These are phyloP conservation scores for Chiloscyllium plagiosum DNA, from an alignment of 2,113 vertebrate species.

Conservation along the genomic window DNA sequence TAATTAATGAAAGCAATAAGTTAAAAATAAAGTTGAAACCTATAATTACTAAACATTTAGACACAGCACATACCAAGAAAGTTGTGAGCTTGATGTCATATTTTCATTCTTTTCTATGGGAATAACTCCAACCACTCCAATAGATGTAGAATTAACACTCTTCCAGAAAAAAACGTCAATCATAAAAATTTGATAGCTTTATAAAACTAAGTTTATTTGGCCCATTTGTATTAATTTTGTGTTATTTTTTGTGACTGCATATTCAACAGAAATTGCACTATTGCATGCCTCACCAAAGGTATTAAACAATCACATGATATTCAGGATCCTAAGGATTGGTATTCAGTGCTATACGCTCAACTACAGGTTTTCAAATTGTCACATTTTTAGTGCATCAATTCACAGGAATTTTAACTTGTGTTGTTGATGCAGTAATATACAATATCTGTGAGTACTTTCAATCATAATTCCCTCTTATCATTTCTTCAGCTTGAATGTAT, in stretches of 20 bases:
- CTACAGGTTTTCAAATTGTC: neutral
- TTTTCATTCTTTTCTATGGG: neutral
- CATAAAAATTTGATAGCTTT: neutral
- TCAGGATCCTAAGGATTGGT: neutral
- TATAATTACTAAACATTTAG: slow-evolving; percentile 4
- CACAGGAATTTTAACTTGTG: neutral
- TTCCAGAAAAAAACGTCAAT: neutral
- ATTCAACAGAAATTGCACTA: neutral
- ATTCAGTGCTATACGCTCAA: neutral
- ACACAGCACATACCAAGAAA: neutral
- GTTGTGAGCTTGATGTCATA: neutral
- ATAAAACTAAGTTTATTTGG: neutral
- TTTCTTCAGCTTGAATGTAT: neutral
- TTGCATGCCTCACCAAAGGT: neutral
- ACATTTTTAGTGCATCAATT: neutral
- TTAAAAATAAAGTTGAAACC: neutral
- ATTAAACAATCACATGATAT: neutral
- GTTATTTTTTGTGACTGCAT: neutral
- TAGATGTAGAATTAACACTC: neutral
- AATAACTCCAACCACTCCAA: neutral
- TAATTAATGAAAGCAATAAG: neutral
- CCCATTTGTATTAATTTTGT: neutral
- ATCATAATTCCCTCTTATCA: neutral
- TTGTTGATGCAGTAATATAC: neutral
- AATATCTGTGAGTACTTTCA: neutral